Evolutionary conservation across 2,888 invertebrate genomes (phyloP).

Genomic region (Agrypnus murinus): DNA sequence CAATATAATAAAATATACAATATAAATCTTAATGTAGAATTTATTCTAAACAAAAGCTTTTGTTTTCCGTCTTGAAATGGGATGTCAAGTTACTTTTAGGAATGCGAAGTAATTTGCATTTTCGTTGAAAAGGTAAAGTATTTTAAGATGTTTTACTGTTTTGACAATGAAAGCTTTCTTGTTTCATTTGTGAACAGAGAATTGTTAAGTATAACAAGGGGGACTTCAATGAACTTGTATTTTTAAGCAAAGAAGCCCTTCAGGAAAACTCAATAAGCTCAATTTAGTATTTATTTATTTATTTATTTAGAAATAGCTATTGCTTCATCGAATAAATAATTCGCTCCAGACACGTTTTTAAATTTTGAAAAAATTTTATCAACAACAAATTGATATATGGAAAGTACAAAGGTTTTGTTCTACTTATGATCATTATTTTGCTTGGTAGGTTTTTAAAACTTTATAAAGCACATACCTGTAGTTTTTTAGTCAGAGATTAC

Average conservation of each 20-base stretch:
- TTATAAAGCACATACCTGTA: conserved; percentile 13
- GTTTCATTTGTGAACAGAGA: neutral
- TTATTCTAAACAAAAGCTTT: conserved; percentile 16
- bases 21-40: neutral
- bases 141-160: conserved; percentile 10
- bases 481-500: too few species aligned
- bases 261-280: conserved; percentile 24
- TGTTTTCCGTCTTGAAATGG: conserved; percentile 6
- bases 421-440: conserved; percentile 23
- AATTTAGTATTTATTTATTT: too few species aligned
- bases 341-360: too few species aligned
- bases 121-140: conserved; percentile 14
- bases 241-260: neutral
- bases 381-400: too few species aligned
- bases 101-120: conserved; percentile 20
- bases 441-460: conserved; percentile 6
- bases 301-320: too few species aligned
- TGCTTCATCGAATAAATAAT: too few species aligned
- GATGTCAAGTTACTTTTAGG: conserved; percentile 9
- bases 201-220: conserved; percentile 1
- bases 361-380: too few species aligned
- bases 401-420: too few species aligned
- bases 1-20: conserved; percentile 10
- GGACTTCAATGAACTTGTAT: conserved; percentile 1
- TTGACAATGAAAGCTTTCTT: conserved; percentile 10